Base-by-base conservation (phyloP, 2,113 vertebrate genomes). In the Passer domesticus region DNA sequence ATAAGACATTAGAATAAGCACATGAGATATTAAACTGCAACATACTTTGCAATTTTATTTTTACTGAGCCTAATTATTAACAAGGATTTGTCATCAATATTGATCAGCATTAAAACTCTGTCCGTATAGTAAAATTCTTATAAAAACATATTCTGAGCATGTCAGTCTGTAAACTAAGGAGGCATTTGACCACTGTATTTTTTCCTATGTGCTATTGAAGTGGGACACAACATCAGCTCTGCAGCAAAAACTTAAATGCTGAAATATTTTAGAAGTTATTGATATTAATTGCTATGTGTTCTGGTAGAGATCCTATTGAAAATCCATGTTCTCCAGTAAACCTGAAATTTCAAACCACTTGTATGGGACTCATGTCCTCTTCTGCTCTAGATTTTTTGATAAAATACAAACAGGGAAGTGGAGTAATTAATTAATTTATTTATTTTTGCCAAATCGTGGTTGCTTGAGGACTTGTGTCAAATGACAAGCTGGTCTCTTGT, bases 401-500 rank as follows among this genome's bases (percentile, higher is more conserved):
- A 72, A 89, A 91, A 81, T 31, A 63, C 27, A 43, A 14, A 49
- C 22, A 0, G 0, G 19, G n/a, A 69, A 75, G 21, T 37, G 64
- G 9, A 73, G 43, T 46, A 8, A 78, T 74, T 77, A 0, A 63
- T 59, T 62, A 3, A 31, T 73, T 82, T 58, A 17, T 56, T 91
- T 82, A 24, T 78, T 96, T 96, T 93, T 87, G 52, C 39, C 60
- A 89, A 49, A 68, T 21, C 0, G 0, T n/a, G 41, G 73, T 64
- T 92, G 76, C 74, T 76, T 52, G 69, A 94, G 87, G 89, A 94
- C 68, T 81, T 78, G 66, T 64, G 44, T 74, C 77, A 86, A 89
- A 75, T 56, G 92, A 91, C 83, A 94, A 92, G 83, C 87, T 84
- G 81, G 94, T 94, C 58, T 89, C 89, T 41, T 84, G 80, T 92